A percentile compares a stretch with the other conserved stretches of the same genome.
Conservation (phyloP, 2,888 invertebrate genomes). For the Drosophila macrothrix region DNA sequence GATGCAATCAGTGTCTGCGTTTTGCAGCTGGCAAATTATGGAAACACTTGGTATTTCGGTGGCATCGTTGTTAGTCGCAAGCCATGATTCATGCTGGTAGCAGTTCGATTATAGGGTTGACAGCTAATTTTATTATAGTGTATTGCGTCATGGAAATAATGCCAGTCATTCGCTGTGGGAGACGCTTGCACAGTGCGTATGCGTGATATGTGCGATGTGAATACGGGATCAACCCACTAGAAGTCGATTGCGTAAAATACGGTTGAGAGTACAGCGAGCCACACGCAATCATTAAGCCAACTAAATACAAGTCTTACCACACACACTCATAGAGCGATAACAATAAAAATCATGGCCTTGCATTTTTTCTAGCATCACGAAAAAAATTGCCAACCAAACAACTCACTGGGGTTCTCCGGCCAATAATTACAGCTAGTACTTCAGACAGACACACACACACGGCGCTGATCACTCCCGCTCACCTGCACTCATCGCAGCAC, state of each 20-base stretch:
- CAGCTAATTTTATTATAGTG: conserved; percentile 27
- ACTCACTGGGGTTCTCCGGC: conserved; percentile 42
- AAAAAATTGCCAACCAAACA: conserved; percentile 42
- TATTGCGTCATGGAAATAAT: conserved; percentile 43
- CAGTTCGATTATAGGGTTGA: conserved; percentile 33
- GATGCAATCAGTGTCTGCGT: conserved; percentile 67
- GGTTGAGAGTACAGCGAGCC: conserved; percentile 20
- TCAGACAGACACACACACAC: neutral
- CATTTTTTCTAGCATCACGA: conserved; percentile 26
- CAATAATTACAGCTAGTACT: conserved; percentile 60
- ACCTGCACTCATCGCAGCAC: conserved; percentile 38
- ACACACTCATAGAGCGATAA: conserved; percentile 11
- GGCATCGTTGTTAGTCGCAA: neutral
- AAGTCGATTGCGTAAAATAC: conserved; percentile 25
- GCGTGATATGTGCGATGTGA: conserved; percentile 40
- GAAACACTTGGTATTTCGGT: conserved; percentile 9
- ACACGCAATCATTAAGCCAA: conserved; percentile 26
- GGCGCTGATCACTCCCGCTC: conserved; percentile 29
- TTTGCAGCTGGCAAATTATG: conserved; percentile 22
- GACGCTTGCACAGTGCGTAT: conserved; percentile 49
- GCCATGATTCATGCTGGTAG: conserved; percentile 25
- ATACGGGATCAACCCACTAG: conserved; percentile 35
- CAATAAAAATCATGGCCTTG: conserved; percentile 36
- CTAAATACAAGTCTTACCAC: conserved; percentile 34
- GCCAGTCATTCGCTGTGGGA: conserved; percentile 46